Percentiles rank a stretch among this genome's conserved stretches.
phyloP scores from a whole-genome alignment of 2,888 invertebrate genomes.

The Ceriagrion tenellum region DNA sequence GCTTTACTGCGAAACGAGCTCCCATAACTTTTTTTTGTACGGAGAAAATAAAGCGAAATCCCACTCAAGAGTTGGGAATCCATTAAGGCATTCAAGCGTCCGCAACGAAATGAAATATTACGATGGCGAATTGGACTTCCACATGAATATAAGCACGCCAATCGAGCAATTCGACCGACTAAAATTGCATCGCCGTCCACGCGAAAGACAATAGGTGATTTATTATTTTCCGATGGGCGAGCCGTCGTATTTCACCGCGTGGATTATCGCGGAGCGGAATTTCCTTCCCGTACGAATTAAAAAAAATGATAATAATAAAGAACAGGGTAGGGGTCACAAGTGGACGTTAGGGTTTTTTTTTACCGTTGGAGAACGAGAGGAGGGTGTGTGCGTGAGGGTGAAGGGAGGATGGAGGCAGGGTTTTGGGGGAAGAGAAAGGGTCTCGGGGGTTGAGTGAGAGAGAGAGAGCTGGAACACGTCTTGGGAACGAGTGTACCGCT shows the following conservation, averaged over 20 bases:
- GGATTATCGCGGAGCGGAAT: not conserved
- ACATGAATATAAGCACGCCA: conserved; percentile 19
- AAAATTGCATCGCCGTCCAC: not conserved
- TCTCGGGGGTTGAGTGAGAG: not conserved
- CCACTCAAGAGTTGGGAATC: not conserved
- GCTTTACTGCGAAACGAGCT: not conserved
- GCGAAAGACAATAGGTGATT: conserved; percentile 1
- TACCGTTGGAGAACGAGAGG: too few relatives aligned
- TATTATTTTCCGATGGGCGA: not conserved
- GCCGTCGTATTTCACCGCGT: not conserved
- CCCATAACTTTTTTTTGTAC: not conserved
- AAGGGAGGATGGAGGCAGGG: not conserved
- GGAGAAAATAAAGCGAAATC: not conserved
- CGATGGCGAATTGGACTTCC: conserved; percentile 11
- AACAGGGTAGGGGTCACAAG: not conserved
- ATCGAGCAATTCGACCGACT: conserved; percentile 14
- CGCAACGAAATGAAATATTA: not conserved
- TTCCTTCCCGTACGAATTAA: conserved; percentile 10
- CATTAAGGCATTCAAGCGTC: conserved; percentile 8
- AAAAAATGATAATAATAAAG: not conserved
- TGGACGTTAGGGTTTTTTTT: not conserved
- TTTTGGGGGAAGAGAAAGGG: not conserved
- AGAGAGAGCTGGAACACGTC: not conserved
- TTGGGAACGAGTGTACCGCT: not conserved
- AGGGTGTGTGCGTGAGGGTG: not conserved